phyloP scores from a whole-genome alignment of 2,888 invertebrate genomes.

The Antheraea assamensis region DNA sequence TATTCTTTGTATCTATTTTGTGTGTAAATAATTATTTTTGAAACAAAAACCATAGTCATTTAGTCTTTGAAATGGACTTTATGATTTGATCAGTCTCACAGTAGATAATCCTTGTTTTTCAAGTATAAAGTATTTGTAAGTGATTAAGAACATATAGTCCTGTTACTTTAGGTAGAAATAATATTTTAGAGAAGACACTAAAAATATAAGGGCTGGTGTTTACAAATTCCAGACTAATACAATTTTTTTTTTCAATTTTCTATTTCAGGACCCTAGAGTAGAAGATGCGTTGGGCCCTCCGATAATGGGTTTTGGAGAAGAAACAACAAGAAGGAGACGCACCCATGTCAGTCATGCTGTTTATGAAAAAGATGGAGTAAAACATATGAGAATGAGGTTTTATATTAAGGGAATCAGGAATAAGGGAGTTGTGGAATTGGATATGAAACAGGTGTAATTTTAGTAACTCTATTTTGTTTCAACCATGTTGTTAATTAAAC shows the following conservation, averaged over 20 bases:
- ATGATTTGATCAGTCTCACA: background rate
- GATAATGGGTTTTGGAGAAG: constrained; percentile 94
- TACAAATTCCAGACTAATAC: background rate
- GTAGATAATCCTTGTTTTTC: too few species aligned
- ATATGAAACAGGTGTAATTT: constrained; percentile 88
- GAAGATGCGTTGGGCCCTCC: constrained; percentile 94
- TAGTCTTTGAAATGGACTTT: background rate
- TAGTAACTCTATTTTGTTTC: background rate
- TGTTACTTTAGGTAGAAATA: too few species aligned
- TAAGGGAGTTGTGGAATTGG: constrained; percentile 92
- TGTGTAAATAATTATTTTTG: too few species aligned
- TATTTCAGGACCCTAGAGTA: constrained; percentile 85
- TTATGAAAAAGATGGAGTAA: constrained; percentile 88
- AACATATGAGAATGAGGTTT: constrained; percentile 94
- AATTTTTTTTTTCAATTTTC: background rate
- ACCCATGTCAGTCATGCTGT: constrained; percentile 91
- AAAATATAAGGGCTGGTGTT: too few species aligned
- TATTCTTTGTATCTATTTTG: too few species aligned
- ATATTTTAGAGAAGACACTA: too few species aligned
- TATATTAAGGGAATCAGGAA: constrained; percentile 92
- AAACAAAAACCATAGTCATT: background rate
- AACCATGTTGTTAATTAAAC: background rate
- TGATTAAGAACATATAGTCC: too few species aligned
- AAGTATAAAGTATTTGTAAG: too few species aligned
- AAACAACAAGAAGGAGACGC: constrained; percentile 90